These are phyloP conservation scores for Nomada ferruginata DNA, from an alignment of 2,888 invertebrate species.

Conservation along the genomic window DNA sequence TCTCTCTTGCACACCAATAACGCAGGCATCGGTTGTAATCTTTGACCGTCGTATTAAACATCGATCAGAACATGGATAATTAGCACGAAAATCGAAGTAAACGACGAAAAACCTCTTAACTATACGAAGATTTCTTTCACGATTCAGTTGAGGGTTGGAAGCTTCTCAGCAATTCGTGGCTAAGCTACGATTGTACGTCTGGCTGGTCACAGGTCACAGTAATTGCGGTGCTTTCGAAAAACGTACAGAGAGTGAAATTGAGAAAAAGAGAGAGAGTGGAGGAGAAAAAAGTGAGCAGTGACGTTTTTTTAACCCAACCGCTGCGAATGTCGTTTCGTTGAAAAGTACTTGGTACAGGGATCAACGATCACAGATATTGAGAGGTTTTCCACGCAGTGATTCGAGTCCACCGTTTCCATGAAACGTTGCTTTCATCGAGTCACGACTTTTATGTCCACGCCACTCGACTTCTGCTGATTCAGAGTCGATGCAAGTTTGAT, in stretches of 20 bases:
- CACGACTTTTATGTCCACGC: background rate
- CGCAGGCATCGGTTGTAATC: background rate
- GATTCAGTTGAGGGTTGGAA: constrained; percentile 11
- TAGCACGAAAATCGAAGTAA: constrained; percentile 26
- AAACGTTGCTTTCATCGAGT: background rate
- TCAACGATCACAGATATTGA: background rate
- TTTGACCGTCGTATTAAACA: constrained; percentile 37
- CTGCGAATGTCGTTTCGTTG: background rate
- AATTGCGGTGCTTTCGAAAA: constrained; percentile 25
- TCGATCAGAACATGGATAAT: constrained; percentile 43
- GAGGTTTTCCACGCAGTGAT: background rate
- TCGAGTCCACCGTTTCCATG: background rate
- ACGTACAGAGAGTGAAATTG: background rate
- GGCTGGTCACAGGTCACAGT: constrained; percentile 9
- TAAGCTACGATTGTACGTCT: constrained; percentile 49
- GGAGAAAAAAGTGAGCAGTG: constrained; percentile 14
- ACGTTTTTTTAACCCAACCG: background rate
- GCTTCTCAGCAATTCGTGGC: constrained; percentile 20
- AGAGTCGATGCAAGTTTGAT: background rate
- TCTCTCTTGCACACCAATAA: constrained; percentile 9
- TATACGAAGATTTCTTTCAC: constrained; percentile 29
- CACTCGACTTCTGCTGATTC: background rate
- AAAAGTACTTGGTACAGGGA: background rate
- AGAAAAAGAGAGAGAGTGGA: background rate
- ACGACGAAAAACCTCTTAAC: constrained; percentile 25